These are phyloP conservation scores for Pachycephus smyrnensis DNA, from an alignment of 2,888 invertebrate species.

Conservation along the genomic window DNA sequence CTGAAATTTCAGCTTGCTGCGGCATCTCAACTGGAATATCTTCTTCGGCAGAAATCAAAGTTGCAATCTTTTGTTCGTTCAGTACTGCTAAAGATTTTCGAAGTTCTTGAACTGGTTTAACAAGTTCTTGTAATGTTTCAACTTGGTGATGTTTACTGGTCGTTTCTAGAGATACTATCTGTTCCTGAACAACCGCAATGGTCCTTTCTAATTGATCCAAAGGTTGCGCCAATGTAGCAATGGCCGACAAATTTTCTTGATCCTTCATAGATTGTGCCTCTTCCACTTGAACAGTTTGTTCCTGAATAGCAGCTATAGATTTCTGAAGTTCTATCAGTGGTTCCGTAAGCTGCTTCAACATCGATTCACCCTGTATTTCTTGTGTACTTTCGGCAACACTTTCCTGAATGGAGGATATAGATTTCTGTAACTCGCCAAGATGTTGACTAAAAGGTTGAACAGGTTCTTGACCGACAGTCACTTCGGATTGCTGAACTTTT, in stretches of 20 bases:
- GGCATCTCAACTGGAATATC: background rate
- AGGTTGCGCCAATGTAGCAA: slow-evolving; percentile 70
- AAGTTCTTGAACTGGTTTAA: slow-evolving; percentile 67
- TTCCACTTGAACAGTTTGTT: slow-evolving; percentile 21
- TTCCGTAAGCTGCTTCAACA: slow-evolving; percentile 24
- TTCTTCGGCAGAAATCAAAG: background rate
- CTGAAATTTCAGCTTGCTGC: background rate
- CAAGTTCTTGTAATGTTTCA: slow-evolving; percentile 13
- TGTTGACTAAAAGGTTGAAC: slow-evolving; percentile 64
- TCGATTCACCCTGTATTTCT: slow-evolving; percentile 61
- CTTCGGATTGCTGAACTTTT: slow-evolving; percentile 69
- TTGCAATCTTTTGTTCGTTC: slow-evolving; percentile 58
- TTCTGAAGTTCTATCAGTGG: slow-evolving; percentile 15
- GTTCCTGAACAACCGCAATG: slow-evolving; percentile 48
- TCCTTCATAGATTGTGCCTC: slow-evolving; percentile 53
- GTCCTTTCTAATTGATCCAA: slow-evolving; percentile 62
- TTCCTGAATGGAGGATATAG: slow-evolving; percentile 44
- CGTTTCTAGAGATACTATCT: slow-evolving; percentile 25
- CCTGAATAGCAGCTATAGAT: slow-evolving; percentile 27
- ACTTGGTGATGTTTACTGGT: slow-evolving; percentile 9
- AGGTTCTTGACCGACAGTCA: slow-evolving; percentile 56
- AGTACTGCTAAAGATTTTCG: slow-evolving; percentile 69
- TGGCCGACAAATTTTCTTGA: slow-evolving; percentile 68
- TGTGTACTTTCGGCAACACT: slow-evolving; percentile 56
- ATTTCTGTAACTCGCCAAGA: slow-evolving; percentile 61